Evolutionary conservation across 2,888 invertebrate species (phyloP), one percentile per base, ranked within the genome.

Genomic region (Gastrophysa polygoni): DNA sequence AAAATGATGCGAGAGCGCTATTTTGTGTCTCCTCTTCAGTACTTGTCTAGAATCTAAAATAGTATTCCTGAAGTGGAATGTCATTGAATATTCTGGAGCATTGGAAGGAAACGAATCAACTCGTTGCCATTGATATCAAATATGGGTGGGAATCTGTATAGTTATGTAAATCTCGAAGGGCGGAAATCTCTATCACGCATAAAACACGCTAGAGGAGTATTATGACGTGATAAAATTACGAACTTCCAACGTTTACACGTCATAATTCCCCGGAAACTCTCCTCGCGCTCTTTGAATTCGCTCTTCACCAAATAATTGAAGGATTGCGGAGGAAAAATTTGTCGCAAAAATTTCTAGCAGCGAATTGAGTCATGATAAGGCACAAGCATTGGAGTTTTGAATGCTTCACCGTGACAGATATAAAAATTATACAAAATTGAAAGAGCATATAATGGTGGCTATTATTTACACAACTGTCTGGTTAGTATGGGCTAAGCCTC

Each of bases 161-260:
- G 57, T 34, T 63, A 61, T 67, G 63, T 38, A 59, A 61, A 66
- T 66, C 50, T 21, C 51, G 21, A 24, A 50, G 51, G 63, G 59
- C 52, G 55, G 56, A 57, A 60, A 59, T 58, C 51, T 38, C 50
- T 52, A 55, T 60, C 59, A 61, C 59, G 50, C 24, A 57, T 59
- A 59, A 59, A 59, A 64, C 59, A 59, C 51, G 56, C 50, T 56
- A 61, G 57, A 55, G 59, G 58, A 56, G 59, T 64, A 59, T 56
- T 63, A 58, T 43, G 32, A 61, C 57, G 48, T 59, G 57, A 66
- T 69, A 68, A 71, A 71, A 69, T 71, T 64, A 66, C 69, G 64
- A 71, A 71, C 69, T 69, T 69, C 51, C 68, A 51, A 63, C 70
- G 64, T 71, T 71, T 69, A 67, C 69, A 69, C 68, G 66, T 71